Conservation (phyloP, 1,140 invertebrate species). For the Chymomyza costata region DNA sequence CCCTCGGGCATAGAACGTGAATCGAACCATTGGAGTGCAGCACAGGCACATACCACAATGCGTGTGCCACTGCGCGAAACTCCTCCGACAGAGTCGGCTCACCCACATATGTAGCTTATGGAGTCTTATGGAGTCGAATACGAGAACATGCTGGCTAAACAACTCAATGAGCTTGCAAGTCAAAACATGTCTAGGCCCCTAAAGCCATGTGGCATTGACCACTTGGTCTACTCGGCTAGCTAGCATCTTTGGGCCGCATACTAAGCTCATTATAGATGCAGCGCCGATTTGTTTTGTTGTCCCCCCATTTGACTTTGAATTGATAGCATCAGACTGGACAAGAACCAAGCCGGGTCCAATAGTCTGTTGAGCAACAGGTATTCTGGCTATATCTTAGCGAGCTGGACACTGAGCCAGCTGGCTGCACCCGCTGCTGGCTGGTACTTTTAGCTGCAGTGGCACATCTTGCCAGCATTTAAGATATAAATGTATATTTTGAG, state of each 20-base stretch:
- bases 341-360: constrained; percentile 25
- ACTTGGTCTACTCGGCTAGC: constrained; percentile 7
- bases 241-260: constrained; percentile 8
- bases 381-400: neutral
- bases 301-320: constrained; percentile 72
- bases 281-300: constrained; percentile 72
- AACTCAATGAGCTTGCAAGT: constrained; percentile 30
- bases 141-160: constrained; percentile 42
- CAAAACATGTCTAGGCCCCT: constrained; percentile 15
- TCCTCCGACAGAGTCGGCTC: no score
- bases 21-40: constrained; percentile 17
- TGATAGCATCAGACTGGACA: constrained; percentile 61
- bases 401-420: constrained; percentile 16
- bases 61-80: constrained; percentile 38
- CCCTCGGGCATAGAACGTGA: neutral
- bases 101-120: no score
- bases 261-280: constrained; percentile 68
- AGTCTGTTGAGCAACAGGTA: constrained; percentile 7
- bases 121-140: no score
- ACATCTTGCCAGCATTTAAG: constrained; percentile 54
- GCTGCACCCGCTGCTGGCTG: constrained; percentile 21
- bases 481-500: constrained; percentile 67
- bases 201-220: constrained; percentile 30
- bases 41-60: constrained; percentile 32
- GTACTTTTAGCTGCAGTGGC: constrained; percentile 21